Conservation (phyloP, 2,113 vertebrate species). For the Elephas maximus region DNA sequence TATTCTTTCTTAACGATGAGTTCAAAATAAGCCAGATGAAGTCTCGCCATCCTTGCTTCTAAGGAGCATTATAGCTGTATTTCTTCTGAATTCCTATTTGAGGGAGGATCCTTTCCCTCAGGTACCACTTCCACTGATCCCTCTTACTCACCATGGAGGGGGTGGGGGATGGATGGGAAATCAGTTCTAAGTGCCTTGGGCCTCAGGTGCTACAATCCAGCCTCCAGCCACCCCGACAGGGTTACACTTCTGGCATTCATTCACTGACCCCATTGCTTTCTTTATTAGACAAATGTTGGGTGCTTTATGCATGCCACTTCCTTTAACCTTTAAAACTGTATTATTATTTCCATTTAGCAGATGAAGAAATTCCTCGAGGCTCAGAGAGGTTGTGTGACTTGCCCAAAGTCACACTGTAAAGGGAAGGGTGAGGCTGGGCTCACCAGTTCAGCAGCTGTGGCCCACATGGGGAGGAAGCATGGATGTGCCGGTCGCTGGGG, state of each 20-base stretch:
- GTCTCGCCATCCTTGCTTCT: background rate
- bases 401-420: background rate
- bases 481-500: fast-evolving
- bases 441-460: background rate
- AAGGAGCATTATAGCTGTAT: background rate
- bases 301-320: background rate
- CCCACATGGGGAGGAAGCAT: background rate
- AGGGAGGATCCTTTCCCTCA: no score
- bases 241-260: fast-evolving
- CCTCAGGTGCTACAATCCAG: background rate
- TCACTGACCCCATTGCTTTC: no score
- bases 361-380: background rate
- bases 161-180: background rate
- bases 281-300: no score
- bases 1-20: background rate
- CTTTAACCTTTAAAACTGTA: background rate
- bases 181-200: no score
- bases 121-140: fast-evolving
- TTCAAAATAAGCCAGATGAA: background rate
- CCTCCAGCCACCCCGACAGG: background rate
- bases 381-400: background rate
- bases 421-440: fast-evolving
- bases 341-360: background rate
- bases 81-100: background rate
- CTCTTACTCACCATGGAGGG: background rate